Conservation (phyloP, 2,113 vertebrate species). For the Piaya cayana region DNA sequence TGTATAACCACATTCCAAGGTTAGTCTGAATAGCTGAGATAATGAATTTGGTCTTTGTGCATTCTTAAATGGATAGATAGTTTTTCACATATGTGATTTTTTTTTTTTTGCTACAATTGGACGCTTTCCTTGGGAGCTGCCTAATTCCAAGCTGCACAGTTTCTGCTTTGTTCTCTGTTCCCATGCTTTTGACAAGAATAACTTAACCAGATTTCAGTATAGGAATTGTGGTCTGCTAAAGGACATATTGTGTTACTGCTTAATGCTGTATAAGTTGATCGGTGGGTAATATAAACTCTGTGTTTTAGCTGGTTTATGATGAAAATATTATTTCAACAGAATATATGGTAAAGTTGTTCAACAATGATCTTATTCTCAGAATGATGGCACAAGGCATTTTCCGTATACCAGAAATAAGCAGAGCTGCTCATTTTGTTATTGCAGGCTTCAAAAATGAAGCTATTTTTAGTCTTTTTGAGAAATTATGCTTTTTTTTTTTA, state of each 20-base stretch:
- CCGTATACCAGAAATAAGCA: conserved; percentile 33
- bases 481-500: background rate
- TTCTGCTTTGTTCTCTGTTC: conserved; percentile 60
- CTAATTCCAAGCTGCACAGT: conserved; percentile 53
- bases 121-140: conserved; percentile 60
- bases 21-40: conserved; percentile 73
- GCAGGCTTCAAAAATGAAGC: background rate
- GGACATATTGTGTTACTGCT: conserved; percentile 50
- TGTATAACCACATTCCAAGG: conserved; percentile 71
- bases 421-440: conserved; percentile 35
- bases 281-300: conserved; percentile 42
- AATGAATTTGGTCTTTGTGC: conserved; percentile 73
- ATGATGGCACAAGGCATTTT: conserved; percentile 30
- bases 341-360: conserved; percentile 54
- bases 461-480: conserved; percentile 42
- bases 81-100: conserved; percentile 58
- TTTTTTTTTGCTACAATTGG: conserved; percentile 40
- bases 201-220: conserved; percentile 52
- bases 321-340: conserved; percentile 60
- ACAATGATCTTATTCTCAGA: conserved; percentile 45
- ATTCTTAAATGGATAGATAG: conserved; percentile 69
- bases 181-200: conserved; percentile 40
- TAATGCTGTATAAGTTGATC: conserved; percentile 52
- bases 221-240: conserved; percentile 61
- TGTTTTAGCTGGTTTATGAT: conserved; percentile 44